Percentiles rank a stretch among this genome's conserved stretches.
Conservation (phyloP, 2,888 invertebrate genomes). For the Patella depressa region DNA sequence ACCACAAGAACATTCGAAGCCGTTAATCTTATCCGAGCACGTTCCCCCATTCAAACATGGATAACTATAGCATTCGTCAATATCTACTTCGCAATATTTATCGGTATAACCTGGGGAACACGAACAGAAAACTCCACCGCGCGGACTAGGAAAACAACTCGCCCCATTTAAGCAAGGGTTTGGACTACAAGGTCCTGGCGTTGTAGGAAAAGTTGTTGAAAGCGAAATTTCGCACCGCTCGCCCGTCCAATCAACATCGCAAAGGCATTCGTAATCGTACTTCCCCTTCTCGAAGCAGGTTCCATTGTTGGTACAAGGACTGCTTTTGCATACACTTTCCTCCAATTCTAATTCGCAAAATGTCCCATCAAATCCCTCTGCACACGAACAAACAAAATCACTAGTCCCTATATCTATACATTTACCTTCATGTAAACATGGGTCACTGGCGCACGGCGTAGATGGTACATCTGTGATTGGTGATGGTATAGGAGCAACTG, state of each 20-base stretch:
- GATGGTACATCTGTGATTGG: neutral
- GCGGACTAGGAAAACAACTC: constrained; percentile 43
- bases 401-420: neutral
- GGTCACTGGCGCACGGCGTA: neutral
- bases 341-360: neutral
- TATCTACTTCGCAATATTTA: constrained; percentile 45
- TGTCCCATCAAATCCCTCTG: neutral
- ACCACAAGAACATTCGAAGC: neutral
- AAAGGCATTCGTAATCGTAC: neutral
- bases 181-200: constrained; percentile 45
- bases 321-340: neutral
- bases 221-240: neutral
- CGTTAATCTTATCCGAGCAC: neutral
- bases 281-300: neutral
- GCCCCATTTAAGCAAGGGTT: constrained; percentile 55
- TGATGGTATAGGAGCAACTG: neutral
- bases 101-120: constrained; percentile 67
- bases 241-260: neutral
- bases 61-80: neutral
- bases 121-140: constrained; percentile 34
- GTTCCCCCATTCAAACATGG: neutral
- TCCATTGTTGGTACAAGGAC: neutral
- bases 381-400: neutral
- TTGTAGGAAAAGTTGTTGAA: neutral
- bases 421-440: neutral